Conservation (phyloP, 1,140 invertebrate species). For the Caerostris extrusa region DNA sequence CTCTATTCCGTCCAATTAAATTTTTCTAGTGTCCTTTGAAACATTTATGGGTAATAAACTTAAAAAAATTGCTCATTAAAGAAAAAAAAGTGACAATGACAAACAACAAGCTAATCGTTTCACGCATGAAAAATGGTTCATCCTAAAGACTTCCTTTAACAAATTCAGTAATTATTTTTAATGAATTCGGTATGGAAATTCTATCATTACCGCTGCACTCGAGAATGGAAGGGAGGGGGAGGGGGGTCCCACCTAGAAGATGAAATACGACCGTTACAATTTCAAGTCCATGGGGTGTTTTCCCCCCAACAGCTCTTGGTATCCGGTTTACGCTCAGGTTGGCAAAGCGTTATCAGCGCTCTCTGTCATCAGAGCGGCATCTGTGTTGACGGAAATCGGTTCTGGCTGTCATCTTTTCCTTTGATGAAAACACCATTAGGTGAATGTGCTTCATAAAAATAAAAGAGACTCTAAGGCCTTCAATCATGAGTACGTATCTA, state of each 20-base stretch:
- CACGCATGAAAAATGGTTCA: background rate
- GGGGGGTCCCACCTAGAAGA: background rate
- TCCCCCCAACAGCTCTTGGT: background rate
- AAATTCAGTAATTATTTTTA: too few species aligned
- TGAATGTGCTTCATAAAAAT: too few species aligned
- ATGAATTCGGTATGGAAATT: constrained; percentile 15
- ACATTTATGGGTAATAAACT: too few species aligned
- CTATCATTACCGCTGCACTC: background rate
- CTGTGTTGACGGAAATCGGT: background rate
- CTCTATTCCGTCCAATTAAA: too few species aligned
- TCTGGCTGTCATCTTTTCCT: background rate
- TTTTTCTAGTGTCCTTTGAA: too few species aligned
- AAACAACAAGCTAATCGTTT: too few species aligned
- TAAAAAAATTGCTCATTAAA: too few species aligned
- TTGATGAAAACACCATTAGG: too few species aligned
- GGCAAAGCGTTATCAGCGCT: background rate
- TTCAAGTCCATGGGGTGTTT: background rate
- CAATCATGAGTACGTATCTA: too few species aligned
- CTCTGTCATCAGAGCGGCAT: background rate
- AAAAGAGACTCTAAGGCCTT: too few species aligned
- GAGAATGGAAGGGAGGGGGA: background rate
- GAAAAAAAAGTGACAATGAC: too few species aligned
- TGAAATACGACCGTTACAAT: constrained; percentile 13
- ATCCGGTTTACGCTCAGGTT: background rate
- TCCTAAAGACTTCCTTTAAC: background rate